Conservation (phyloP, 2,888 invertebrate species). For the Entomobrya multifasciata region DNA sequence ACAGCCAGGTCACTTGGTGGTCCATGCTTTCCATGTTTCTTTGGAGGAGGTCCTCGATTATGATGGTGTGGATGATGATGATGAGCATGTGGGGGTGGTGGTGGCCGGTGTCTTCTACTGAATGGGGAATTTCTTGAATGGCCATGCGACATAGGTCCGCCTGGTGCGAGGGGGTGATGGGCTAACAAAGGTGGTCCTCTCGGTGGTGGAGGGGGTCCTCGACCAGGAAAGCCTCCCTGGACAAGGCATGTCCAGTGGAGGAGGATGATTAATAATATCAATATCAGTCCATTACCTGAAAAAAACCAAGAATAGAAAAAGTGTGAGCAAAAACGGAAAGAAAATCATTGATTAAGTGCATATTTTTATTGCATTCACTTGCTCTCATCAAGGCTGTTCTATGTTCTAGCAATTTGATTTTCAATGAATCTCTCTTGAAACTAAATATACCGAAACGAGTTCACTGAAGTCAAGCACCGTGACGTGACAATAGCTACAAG, state of each 20-base stretch:
- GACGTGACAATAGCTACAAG: constrained; percentile 52
- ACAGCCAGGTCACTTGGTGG: constrained; percentile 69
- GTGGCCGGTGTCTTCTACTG: constrained; percentile 36
- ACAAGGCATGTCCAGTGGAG: constrained; percentile 47
- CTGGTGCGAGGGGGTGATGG: constrained; percentile 54
- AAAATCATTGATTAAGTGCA: too few species aligned
- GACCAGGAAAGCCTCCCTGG: constrained; percentile 62
- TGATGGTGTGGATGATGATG: constrained; percentile 50
- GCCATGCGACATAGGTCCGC: constrained; percentile 23
- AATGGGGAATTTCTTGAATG: constrained; percentile 41
- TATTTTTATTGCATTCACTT: constrained; percentile 1
- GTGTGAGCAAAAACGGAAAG: not conserved
- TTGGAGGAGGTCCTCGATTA: constrained; percentile 33
- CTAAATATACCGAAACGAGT: constrained; percentile 28
- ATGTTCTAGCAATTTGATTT: not conserved
- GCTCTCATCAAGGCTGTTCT: constrained; percentile 15
- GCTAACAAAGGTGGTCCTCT: constrained; percentile 63
- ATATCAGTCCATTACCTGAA: constrained; percentile 69
- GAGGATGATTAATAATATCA: constrained; percentile 62
- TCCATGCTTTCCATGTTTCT: not conserved
- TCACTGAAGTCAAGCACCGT: constrained; percentile 60
- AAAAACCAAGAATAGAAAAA: too few species aligned
- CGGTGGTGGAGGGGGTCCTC: constrained; percentile 47
- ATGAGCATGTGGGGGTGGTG: constrained; percentile 37
- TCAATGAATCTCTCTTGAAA: not conserved